phyloP scores from a whole-genome alignment of 53 echinoderm and acorn worm genomes.

The Henricia sp. region DNA sequence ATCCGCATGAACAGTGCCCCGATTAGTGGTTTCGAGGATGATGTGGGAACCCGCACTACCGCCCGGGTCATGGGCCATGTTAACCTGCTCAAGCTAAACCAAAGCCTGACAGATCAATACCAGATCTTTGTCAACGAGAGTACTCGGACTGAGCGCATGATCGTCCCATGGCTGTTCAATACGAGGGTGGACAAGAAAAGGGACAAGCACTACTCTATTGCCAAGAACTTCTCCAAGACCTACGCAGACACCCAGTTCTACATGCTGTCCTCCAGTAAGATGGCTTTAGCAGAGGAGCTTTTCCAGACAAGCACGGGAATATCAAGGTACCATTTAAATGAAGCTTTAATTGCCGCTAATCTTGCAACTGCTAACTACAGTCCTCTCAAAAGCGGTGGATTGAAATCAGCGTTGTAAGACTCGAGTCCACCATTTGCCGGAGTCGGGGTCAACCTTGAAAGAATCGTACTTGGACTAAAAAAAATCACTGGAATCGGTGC shows the following conservation, averaged over 20 bases:
- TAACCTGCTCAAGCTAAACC: constrained; percentile 86
- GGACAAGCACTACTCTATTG: constrained; percentile 92
- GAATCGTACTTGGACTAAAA: too few species aligned
- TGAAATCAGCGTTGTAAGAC: too few species aligned
- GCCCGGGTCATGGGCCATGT: constrained; percentile 97
- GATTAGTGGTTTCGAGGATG: constrained; percentile 81
- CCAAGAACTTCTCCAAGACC: constrained; percentile 92
- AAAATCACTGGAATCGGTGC: too few species aligned
- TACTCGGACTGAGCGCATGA: constrained; percentile 77
- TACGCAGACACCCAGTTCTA: constrained; percentile 85
- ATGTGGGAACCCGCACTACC: constrained; percentile 91
- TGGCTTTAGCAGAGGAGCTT: constrained; percentile 86
- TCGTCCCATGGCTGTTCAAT: constrained; percentile 95
- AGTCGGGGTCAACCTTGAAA: too few species aligned
- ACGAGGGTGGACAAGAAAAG: constrained; percentile 86
- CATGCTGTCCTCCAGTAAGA: constrained; percentile 85
- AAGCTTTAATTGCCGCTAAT: too few species aligned
- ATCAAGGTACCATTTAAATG: constrained; percentile 84
- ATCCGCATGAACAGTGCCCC: constrained; percentile 99
- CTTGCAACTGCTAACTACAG: too few species aligned
- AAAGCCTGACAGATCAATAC: constrained; percentile 74
- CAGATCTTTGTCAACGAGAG: constrained; percentile 81
- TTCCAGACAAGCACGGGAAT: constrained; percentile 92
- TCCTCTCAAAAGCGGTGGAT: too few species aligned
- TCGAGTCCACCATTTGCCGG: too few species aligned